A percentile compares a stretch with the other conserved stretches of the same genome.
Evolutionary conservation across 92 coral and sea anemone genomes (phyloP).

Genomic region (Micromussa lordhowensis): DNA sequence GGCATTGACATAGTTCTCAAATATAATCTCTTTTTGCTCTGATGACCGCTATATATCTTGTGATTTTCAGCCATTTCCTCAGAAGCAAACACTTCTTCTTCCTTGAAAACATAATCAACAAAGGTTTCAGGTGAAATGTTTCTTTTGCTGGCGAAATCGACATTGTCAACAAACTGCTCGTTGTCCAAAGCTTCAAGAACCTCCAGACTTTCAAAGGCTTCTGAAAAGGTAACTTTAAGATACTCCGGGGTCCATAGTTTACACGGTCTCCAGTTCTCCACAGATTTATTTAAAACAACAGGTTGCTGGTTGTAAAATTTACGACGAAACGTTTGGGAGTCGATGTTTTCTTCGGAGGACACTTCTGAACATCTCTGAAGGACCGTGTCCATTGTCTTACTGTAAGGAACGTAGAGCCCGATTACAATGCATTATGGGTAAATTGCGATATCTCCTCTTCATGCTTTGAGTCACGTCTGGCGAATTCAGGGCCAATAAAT

Average conservation of each 20-base stretch:
- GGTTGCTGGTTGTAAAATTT: constrained; percentile 57
- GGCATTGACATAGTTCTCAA: constrained; percentile 69
- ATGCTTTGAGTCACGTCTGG: constrained; percentile 36
- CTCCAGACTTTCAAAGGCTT: constrained; percentile 9
- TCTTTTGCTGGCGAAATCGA: constrained; percentile 39
- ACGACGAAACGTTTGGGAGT: constrained; percentile 30
- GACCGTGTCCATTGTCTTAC: background rate
- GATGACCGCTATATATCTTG: background rate
- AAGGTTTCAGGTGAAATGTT: constrained; percentile 33
- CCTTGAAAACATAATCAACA: constrained; percentile 34
- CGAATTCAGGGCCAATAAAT: background rate
- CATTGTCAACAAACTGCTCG: constrained; percentile 49
- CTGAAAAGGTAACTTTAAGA: constrained; percentile 33
- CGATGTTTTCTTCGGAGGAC: constrained; percentile 29
- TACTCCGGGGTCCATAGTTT: constrained; percentile 31
- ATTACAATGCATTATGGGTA: constrained; percentile 5
- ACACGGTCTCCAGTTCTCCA: constrained; percentile 50
- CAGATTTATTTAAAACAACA: constrained; percentile 40
- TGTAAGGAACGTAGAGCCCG: background rate
- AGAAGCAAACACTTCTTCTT: background rate
- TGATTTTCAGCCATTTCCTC: background rate
- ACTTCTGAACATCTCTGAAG: background rate
- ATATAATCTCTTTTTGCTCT: constrained; percentile 28
- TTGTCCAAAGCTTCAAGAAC: constrained; percentile 49
- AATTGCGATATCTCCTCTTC: background rate